phyloP scores from a whole-genome alignment of 2,797 vertebrate species.

The Dicrostonyx torquatus region DNA sequence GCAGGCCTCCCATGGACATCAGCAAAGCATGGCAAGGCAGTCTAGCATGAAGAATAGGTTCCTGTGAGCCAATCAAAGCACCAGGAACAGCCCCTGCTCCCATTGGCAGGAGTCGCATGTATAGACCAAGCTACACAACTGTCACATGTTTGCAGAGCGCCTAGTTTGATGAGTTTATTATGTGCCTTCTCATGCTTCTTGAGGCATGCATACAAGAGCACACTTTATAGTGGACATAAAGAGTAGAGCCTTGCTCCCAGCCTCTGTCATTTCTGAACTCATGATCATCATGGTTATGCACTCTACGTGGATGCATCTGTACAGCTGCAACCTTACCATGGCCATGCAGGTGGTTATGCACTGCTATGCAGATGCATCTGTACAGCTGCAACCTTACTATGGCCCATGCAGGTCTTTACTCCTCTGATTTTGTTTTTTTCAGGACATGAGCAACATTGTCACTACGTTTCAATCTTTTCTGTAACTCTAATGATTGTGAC shows the following conservation, averaged over 20 bases:
- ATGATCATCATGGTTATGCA: neutral
- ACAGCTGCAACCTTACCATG: neutral
- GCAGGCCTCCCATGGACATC: neutral
- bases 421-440: neutral
- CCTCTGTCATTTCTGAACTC: neutral
- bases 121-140: neutral
- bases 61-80: neutral
- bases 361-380: neutral
- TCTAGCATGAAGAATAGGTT: neutral
- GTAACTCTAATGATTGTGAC: neutral
- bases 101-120: neutral
- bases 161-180: neutral
- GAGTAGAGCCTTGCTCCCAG: neutral
- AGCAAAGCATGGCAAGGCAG: neutral
- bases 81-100: neutral
- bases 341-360: neutral
- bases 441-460: neutral
- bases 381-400: neutral
- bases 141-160: neutral
- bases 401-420: neutral
- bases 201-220: neutral
- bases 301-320: neutral
- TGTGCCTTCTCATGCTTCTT: neutral
- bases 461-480: neutral
- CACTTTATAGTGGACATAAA: neutral